Conservation (phyloP, 1,140 invertebrate species). For the Drosophila repletoides region DNA sequence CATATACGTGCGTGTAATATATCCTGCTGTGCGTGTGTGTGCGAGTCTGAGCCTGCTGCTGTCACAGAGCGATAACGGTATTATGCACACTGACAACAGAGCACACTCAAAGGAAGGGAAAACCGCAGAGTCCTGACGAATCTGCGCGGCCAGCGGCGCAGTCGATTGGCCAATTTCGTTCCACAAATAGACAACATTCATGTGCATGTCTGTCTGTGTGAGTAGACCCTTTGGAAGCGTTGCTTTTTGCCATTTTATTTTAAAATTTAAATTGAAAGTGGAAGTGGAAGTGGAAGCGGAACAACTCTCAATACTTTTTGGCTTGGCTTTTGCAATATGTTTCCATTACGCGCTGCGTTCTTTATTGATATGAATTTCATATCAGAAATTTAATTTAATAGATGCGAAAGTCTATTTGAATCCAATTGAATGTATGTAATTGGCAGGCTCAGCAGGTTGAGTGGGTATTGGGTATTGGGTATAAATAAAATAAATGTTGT, state of each 20-base stretch:
- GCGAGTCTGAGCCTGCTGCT: constrained; percentile 42
- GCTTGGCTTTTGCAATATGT: constrained; percentile 39
- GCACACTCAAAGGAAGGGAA: constrained; percentile 4
- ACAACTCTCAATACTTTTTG: no score
- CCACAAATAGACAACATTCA: constrained; percentile 41
- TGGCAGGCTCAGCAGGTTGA: neutral
- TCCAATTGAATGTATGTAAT: constrained; percentile 21
- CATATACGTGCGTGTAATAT: neutral
- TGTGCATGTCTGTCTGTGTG: neutral
- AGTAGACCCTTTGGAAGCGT: no score
- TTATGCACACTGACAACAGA: constrained; percentile 74
- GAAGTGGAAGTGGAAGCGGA: no score
- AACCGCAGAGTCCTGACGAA: neutral
- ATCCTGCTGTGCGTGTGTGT: constrained; percentile 16
- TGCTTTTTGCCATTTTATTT: constrained; percentile 4
- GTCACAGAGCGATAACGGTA: constrained; percentile 72
- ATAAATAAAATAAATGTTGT: constrained; percentile 9
- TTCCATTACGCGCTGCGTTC: constrained; percentile 50
- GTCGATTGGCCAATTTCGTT: constrained; percentile 32
- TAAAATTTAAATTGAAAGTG: constrained; percentile 8
- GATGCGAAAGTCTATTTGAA: constrained; percentile 7
- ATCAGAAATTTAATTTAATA: constrained; percentile 52
- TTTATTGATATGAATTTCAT: constrained; percentile 50
- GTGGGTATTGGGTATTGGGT: neutral
- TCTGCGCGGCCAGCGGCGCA: constrained; percentile 5